Evolutionary conservation across 2,888 invertebrate species (phyloP).

Genomic region (Glyphotaelius pellucidus): DNA sequence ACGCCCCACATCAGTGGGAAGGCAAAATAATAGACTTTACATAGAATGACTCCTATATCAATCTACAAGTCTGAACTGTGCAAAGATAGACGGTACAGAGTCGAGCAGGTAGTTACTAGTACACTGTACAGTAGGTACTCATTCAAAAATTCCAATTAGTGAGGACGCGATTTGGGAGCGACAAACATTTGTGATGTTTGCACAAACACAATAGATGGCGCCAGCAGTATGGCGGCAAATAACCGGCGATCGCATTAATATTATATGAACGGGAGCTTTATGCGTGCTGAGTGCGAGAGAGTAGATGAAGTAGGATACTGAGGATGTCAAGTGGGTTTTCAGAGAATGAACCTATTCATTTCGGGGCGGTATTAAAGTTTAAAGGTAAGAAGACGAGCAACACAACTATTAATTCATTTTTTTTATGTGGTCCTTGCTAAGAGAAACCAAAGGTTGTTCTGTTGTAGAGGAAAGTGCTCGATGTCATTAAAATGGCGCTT

Average conservation of each 20-base stretch:
- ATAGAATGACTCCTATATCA: not conserved
- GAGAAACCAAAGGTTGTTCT: too few relatives aligned
- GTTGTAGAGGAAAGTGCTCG: too few relatives aligned
- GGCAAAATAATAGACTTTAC: not conserved
- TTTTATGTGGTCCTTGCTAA: not conserved
- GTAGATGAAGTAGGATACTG: not conserved
- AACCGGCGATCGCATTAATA: conserved; percentile 29
- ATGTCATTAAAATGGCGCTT: too few relatives aligned
- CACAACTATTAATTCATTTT: not conserved
- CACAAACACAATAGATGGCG: conserved; percentile 49
- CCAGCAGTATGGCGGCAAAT: conserved; percentile 40
- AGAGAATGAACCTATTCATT: not conserved
- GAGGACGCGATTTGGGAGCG: conserved; percentile 46
- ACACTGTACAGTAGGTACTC: conserved; percentile 8
- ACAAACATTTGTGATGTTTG: conserved; percentile 57
- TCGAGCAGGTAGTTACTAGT: not conserved
- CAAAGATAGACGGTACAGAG: not conserved
- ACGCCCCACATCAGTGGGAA: not conserved
- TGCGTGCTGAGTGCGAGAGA: conserved; percentile 7
- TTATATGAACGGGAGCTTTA: conserved; percentile 16
- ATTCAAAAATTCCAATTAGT: conserved; percentile 58
- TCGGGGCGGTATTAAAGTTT: not conserved
- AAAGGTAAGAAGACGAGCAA: not conserved
- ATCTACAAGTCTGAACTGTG: not conserved
- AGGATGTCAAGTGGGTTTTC: not conserved